phyloP scores from a whole-genome alignment of 2,797 vertebrate genomes.

The Sphenodon punctatus region DNA sequence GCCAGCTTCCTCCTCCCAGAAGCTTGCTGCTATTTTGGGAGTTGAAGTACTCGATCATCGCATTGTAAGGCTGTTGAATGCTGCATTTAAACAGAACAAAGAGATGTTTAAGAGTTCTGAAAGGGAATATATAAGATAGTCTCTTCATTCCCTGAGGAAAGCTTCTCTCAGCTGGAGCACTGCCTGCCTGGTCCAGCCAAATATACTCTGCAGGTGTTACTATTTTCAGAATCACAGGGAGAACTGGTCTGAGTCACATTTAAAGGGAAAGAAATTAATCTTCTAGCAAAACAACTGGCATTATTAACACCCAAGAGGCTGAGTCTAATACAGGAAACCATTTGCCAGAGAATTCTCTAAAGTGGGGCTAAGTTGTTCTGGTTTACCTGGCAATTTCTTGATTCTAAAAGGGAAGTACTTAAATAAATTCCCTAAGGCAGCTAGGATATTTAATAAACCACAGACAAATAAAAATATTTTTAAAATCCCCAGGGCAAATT shows the following conservation, averaged over 20 bases:
- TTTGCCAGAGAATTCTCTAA: conserved; percentile 54
- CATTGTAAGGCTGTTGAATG: conserved; percentile 21
- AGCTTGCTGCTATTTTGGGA: conserved; percentile 10
- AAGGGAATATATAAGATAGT: conserved; percentile 23
- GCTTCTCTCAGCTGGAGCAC: conserved; percentile 7
- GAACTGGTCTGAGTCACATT: conserved; percentile 45
- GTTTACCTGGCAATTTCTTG: conserved; percentile 26
- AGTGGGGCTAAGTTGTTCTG: conserved; percentile 13
- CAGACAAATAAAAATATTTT: conserved; percentile 11
- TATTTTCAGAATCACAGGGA: conserved; percentile 52
- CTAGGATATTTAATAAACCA: conserved; percentile 31
- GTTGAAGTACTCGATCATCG: conserved; percentile 6
- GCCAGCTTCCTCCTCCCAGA: not conserved
- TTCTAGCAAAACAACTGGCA: conserved; percentile 62
- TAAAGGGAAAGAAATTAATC: conserved; percentile 63
- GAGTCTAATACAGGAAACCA: conserved; percentile 51
- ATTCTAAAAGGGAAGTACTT: conserved; percentile 46
- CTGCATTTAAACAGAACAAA: conserved; percentile 46
- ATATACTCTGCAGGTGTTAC: conserved; percentile 37
- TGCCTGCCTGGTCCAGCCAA: conserved; percentile 28
- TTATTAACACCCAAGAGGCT: conserved; percentile 64
- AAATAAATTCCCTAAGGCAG: conserved; percentile 42
- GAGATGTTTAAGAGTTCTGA: conserved; percentile 30
- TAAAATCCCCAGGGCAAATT: conserved; percentile 18
- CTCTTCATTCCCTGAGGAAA: conserved; percentile 48